Base-by-base conservation (phyloP, 2,797 vertebrate genomes). In the Agapornis canus region DNA sequence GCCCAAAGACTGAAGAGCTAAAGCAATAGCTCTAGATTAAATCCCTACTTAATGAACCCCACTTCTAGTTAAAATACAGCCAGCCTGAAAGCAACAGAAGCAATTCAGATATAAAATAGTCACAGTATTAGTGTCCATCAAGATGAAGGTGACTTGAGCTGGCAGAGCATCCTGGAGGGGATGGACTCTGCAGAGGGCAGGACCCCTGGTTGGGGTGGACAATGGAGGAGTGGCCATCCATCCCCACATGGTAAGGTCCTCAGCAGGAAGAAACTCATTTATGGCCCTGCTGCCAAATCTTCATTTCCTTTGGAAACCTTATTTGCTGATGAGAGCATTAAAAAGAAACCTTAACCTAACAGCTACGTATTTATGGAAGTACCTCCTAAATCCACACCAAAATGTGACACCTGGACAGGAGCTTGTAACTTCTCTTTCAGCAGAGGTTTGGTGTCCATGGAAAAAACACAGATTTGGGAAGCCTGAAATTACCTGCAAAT, bases 1-100 rank as follows among this genome's bases (percentile, higher is more conserved):
- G 79, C 71, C 71, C 79, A 61, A 60, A 84, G 82, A 45, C 51
- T 64, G 77, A 91, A n/a, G 63, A 82, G 73, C 2, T 0, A 91
- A 91, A 90, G 63, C 78, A 92, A 45, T 54, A 63, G 78, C 65
- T 86, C 91, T 70, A 2, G 3, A 90, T 82, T 87, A 92, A 94
- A 93, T 81, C 68, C 72, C 61, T 65, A 61, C 64, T 77, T 94
- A 92, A 95, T 63, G 80, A 94, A 96, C 82, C 82, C 72, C 57
- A 81, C 40, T 90, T 75, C 51, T 45, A 77, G 52, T 82, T 66
- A 88, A 93, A 94, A 86, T 23, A 59, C 43, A 89, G 48, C 37
- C 82, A 90, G 51, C 7, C 68, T 48, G 47, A 51, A 72, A 91
- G 48, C 7, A 40, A 51, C 6, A 37, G 47, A 48, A 75, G 37